phyloP scores from a whole-genome alignment of 2,113 vertebrate species.

The Rhegmatorhina hoffmannsi region DNA sequence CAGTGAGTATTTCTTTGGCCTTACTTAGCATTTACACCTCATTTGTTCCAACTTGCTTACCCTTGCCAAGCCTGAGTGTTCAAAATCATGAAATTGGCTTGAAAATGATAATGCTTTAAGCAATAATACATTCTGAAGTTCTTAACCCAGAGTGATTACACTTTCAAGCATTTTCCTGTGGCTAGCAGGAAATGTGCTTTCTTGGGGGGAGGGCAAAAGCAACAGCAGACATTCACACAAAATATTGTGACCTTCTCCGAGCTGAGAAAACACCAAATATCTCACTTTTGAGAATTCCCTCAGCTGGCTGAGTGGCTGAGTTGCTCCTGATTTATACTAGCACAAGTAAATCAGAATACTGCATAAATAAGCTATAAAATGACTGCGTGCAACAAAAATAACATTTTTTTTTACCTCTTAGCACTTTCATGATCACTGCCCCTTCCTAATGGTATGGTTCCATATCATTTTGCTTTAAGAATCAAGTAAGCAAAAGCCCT shows the following conservation, averaged over 20 bases:
- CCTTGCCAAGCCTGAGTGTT: not conserved
- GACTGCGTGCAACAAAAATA: not conserved
- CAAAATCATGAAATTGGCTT: constrained; percentile 21
- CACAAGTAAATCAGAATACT: not conserved
- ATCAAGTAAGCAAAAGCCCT: not conserved
- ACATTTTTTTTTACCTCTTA: not conserved
- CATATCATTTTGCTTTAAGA: not conserved
- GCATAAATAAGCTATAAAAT: not conserved
- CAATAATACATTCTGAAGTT: not conserved
- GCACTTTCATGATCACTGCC: not conserved
- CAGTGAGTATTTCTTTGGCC: not conserved
- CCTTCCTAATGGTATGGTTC: not conserved
- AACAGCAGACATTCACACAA: not conserved
- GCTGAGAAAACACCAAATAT: not conserved
- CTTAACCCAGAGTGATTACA: not conserved
- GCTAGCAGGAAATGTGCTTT: not conserved
- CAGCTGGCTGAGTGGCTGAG: not conserved
- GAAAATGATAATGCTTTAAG: not conserved
- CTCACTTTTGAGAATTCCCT: not conserved
- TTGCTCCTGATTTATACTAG: not conserved
- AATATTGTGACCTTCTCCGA: not conserved
- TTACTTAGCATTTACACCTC: constrained; percentile 15
- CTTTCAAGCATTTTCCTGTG: not conserved
- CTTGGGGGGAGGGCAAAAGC: not conserved
- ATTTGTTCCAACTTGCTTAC: not conserved